phyloP scores from a whole-genome alignment of 2,888 invertebrate genomes.

The Nemapogon koenigi region DNA sequence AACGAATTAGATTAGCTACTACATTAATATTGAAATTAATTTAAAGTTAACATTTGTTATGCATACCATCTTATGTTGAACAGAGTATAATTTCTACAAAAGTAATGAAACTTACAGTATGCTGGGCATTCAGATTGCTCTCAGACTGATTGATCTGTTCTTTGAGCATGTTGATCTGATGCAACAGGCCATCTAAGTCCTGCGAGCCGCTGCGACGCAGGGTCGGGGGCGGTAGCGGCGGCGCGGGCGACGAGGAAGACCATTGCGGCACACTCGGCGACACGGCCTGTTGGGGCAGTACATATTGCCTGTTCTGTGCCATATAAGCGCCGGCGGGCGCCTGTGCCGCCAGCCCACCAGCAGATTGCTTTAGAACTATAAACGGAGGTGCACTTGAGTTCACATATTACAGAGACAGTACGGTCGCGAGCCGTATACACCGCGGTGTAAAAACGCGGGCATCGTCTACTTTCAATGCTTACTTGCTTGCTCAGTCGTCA shows the following conservation, averaged over 20 bases:
- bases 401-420: slow-evolving; percentile 48
- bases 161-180: slow-evolving; percentile 82
- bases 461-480: slow-evolving; percentile 59
- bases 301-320: slow-evolving; percentile 66
- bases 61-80: not conserved
- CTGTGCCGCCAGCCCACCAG: slow-evolving; percentile 58
- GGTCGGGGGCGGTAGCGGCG: slow-evolving; percentile 24
- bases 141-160: slow-evolving; percentile 97
- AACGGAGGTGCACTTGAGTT: slow-evolving; percentile 63
- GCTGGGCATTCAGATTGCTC: slow-evolving; percentile 94
- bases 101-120: slow-evolving; percentile 70
- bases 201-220: slow-evolving; percentile 58
- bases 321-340: slow-evolving; percentile 61
- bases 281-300: slow-evolving; percentile 62
- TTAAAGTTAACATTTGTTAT: too few relatives aligned
- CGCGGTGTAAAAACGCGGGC: slow-evolving; percentile 11
- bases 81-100: not conserved
- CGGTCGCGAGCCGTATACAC: slow-evolving; percentile 35
- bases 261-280: too few relatives aligned
- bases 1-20: too few relatives aligned
- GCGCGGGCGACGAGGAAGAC: slow-evolving; percentile 57
- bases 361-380: slow-evolving; percentile 79
- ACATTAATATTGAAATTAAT: too few relatives aligned
- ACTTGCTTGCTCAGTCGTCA: slow-evolving; percentile 93
- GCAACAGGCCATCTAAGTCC: too few relatives aligned